These are phyloP conservation scores for Anabacerthia variegaticeps DNA, from an alignment of 2,797 vertebrate genomes.

Conservation along the genomic window DNA sequence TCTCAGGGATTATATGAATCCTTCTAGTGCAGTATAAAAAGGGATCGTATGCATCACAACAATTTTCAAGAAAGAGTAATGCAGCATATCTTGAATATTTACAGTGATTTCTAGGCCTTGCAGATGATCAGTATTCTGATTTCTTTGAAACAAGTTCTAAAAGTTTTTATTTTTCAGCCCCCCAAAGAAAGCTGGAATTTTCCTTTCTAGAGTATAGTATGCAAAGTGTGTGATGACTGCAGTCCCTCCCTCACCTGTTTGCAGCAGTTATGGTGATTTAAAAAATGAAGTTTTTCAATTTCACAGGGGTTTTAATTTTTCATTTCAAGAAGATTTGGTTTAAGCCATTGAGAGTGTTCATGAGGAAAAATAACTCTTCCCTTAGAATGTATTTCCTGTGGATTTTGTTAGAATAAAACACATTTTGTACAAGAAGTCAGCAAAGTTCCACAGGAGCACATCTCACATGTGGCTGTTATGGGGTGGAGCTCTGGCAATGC, in stretches of 20 bases:
- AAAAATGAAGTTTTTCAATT: not conserved
- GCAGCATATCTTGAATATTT: not conserved
- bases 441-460: not conserved
- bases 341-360: not conserved
- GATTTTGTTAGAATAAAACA: not conserved
- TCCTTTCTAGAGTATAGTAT: not conserved
- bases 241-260: not conserved
- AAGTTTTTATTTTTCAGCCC: not conserved
- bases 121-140: not conserved
- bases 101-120: not conserved
- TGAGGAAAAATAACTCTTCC: not conserved
- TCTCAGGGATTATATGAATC: not conserved
- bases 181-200: not conserved
- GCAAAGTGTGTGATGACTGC: not conserved
- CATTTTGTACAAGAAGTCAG: not conserved
- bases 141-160: not conserved
- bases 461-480: not conserved
- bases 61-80: not conserved
- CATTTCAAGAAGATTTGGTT: not conserved
- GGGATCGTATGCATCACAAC: not conserved
- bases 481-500: not conserved
- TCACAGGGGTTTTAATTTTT: not conserved
- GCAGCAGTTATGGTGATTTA: not conserved
- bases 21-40: not conserved
- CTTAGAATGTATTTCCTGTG: not conserved